Percentiles rank a stretch among this genome's conserved stretches.
phyloP scores from a whole-genome alignment of 35 echinoderm and acorn worm species.

The Lytechinus variegatus region DNA sequence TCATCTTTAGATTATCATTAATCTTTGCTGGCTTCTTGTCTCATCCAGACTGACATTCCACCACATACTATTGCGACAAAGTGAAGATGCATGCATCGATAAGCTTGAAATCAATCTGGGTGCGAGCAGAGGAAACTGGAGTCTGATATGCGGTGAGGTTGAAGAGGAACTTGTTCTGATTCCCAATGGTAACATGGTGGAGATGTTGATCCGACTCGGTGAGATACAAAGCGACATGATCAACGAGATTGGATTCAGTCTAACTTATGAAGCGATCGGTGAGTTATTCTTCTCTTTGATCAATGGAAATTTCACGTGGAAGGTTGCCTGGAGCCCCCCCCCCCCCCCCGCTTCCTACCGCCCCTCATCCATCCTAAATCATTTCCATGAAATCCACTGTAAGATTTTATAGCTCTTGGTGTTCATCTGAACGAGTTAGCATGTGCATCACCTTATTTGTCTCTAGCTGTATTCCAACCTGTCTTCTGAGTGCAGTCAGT shows the following conservation, averaged over 20 bases:
- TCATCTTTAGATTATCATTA: no score
- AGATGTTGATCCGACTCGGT: neutral
- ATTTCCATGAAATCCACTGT: no score
- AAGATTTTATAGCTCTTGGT: no score
- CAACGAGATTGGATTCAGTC: neutral
- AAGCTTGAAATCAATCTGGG: neutral
- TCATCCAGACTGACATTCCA: neutral
- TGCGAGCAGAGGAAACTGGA: neutral
- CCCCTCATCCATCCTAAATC: no score
- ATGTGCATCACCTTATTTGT: no score
- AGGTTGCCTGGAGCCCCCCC: no score
- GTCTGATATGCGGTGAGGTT: neutral
- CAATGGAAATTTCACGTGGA: no score
- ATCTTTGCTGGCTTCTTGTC: no score
- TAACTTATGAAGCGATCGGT: neutral
- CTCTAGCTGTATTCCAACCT: no score
- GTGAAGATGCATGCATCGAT: neutral
- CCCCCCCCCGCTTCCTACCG: no score
- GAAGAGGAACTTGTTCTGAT: neutral
- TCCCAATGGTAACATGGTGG: neutral
- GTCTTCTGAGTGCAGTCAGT: no score
- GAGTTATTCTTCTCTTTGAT: neutral
- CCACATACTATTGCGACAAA: neutral
- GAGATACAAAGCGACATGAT: neutral
- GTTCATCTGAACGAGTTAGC: no score